These are phyloP conservation scores for Dendrolimus houi DNA, from an alignment of 2,888 invertebrate species.

Conservation along the genomic window DNA sequence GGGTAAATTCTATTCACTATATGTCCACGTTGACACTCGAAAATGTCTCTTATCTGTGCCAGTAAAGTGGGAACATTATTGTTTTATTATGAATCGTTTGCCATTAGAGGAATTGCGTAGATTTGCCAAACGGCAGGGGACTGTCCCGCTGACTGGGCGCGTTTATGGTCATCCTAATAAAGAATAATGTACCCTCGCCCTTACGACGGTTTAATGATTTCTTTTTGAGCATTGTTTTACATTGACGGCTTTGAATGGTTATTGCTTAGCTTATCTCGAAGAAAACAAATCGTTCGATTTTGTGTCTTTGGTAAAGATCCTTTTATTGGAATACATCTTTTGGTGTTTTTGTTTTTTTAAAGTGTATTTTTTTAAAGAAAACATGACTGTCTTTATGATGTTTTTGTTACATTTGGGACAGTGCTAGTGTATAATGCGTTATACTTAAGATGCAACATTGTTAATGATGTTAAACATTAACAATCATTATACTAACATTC, in stretches of 20 bases:
- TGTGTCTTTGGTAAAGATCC: background rate
- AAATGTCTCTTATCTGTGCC: conserved; percentile 17
- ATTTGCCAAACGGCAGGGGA: conserved; percentile 19
- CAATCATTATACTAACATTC: too few relatives aligned
- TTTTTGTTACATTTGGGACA: too few relatives aligned
- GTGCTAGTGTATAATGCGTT: too few relatives aligned
- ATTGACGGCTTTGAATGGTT: conserved; percentile 10
- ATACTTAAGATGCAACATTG: too few relatives aligned
- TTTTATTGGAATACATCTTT: background rate
- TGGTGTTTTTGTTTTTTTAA: background rate
- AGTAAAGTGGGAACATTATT: conserved; percentile 34
- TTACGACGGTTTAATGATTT: conserved; percentile 39
- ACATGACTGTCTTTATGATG: too few relatives aligned
- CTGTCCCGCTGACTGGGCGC: conserved; percentile 29
- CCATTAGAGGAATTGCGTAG: conserved; percentile 34
- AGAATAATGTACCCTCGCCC: conserved; percentile 29
- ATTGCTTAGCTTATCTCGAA: background rate
- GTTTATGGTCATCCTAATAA: conserved; percentile 41
- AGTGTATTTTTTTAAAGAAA: too few relatives aligned
- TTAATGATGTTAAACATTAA: too few relatives aligned
- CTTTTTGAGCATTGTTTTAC: conserved; percentile 20
- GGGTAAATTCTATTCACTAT: conserved; percentile 13
- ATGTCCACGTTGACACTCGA: conserved; percentile 9
- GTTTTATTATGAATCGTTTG: conserved; percentile 45
- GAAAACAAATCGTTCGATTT: background rate